Base-by-base conservation (phyloP, 2,888 invertebrate species). In the Acleris literana region DNA sequence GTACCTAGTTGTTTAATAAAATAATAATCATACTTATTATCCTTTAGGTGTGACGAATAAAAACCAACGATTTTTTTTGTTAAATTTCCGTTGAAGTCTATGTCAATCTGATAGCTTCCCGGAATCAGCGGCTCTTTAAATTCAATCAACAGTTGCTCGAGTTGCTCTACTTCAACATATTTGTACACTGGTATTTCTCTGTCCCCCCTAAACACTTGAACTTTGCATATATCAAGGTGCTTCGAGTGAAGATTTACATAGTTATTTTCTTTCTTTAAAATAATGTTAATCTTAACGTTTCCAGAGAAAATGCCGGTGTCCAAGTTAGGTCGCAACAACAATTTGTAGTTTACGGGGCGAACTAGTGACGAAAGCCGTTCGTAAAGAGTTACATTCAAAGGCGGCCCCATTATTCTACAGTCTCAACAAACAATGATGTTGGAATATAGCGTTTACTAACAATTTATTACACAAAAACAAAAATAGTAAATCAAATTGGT, bases 61-160 rank as follows among this genome's bases (percentile, higher is more conserved):
- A 97, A 93, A 5, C 97, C 97, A 63, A 95, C 94, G 76, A 96
- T 95, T 71, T 94, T 94, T 69, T 94, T 92, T 29, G 93, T 94
- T 79, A 96, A 90, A 69, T 93, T 92, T 0, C 96, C 96, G 69
- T 86, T 84, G 76, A 95, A 97, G 46, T 94, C 84, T 53, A 96
- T 92, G 51, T 84, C 78, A 16, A 96, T 79, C 16, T 86, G 84
- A 77, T 95, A 95, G 62, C 84, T 85, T 1, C 92, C 93, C 6
- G 83, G 67, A 48, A 62, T 71, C 18, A 91, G 56, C 17, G 68
- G 64, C 57, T 74, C 71, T 33, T 84, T 77, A 63, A 90, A 86
- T 58, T 84, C 73, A 65, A 93, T 83, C 22, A 83, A 68, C 2
- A 92, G 76, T 71, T 91, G 89, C 71, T 93, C 92, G 56, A 85